Base-by-base conservation (phyloP, 2,113 vertebrate species). In the Melospiza georgiana region DNA sequence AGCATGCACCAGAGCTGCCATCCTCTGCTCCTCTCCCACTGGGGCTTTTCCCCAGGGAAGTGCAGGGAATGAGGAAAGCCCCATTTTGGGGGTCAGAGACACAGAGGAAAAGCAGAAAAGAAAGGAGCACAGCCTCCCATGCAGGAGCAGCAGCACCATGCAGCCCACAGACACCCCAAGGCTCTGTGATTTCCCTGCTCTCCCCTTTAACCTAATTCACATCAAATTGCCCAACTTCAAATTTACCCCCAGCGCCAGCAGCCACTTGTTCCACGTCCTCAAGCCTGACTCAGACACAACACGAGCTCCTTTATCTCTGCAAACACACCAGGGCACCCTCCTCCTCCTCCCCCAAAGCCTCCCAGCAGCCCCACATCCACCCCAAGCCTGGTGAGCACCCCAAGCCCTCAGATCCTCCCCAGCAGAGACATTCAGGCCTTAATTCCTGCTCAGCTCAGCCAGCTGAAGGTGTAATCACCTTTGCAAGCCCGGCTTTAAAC, bases 61-160 rank as follows among this genome's bases (percentile, higher is more conserved):
- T 2, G 4, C 17, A 31, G 43, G 20, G 25, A 37, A 31, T 4
- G 28, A 51, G 23, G 13, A 22, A 67, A 78, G 23, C 9, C 48
- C 33, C 11, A 33, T 0, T 11, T 3, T 30, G 11, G 15, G 74
- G 21, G 43, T 27, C 3, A 31, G 54, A 74, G 43, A 51, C 0
- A 0, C n/a, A 15, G 20, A 19, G 21, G 5, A 74, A 20, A 23
- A 86, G 17, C 37, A 57, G 1, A 4, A 62, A 48, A 79, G 46
- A 46, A 27, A 1, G 9, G 28, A 18, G 7, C 44, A 52, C 31
- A 87, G 28, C 49, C 21, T 61, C 25, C 30, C 0, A 0, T 0
- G 2, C 2, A 8, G 67, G 17, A 93, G 24, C 66, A 48, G 8
- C 8, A 24, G 25, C 83, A 65, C 9, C 82, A 52, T 5, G 14